phyloP scores from a whole-genome alignment of 2,113 vertebrate species.

The Solea senegalensis region DNA sequence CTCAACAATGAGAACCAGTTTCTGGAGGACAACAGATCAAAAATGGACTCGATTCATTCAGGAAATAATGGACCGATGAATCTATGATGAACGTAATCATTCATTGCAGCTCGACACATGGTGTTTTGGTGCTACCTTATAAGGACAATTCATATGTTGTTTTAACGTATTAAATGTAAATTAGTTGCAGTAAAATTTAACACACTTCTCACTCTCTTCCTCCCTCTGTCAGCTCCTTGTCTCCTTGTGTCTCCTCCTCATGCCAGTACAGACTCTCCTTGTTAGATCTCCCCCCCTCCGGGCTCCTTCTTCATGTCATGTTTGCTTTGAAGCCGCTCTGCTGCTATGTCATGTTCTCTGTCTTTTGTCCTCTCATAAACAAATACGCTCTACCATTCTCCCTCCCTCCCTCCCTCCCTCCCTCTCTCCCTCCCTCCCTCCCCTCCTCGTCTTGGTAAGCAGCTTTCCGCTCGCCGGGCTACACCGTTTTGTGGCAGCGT shows the following conservation, averaged over 20 bases:
- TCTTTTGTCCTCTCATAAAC: not conserved
- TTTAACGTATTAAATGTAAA: too few relatives aligned
- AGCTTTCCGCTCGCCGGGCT: constrained; percentile 27
- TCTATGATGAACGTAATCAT: too few relatives aligned
- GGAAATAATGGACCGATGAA: too few relatives aligned
- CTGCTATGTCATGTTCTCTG: constrained; percentile 34
- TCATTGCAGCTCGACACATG: too few relatives aligned
- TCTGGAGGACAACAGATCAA: too few relatives aligned
- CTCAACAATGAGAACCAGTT: too few relatives aligned
- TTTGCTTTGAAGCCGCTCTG: constrained; percentile 20
- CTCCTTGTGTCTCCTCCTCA: constrained; percentile 51
- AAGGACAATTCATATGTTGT: too few relatives aligned
- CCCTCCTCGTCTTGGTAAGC: constrained; percentile 22
- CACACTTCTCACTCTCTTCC: too few relatives aligned
- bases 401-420: not conserved
- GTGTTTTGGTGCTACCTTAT: too few relatives aligned
- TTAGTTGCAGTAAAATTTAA: too few relatives aligned
- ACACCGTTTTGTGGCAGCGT: constrained; percentile 17
- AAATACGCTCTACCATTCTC: not conserved
- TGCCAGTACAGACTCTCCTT: constrained; percentile 35
- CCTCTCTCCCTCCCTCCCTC: not conserved
- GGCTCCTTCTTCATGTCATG: constrained; percentile 18
- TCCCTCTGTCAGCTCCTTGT: constrained; percentile 15
- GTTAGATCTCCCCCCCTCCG: constrained; percentile 25
- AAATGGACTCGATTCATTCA: too few relatives aligned